These are phyloP conservation scores for Sciaenops ocellatus DNA, from an alignment of 2,797 vertebrate genomes.

Conservation along the genomic window DNA sequence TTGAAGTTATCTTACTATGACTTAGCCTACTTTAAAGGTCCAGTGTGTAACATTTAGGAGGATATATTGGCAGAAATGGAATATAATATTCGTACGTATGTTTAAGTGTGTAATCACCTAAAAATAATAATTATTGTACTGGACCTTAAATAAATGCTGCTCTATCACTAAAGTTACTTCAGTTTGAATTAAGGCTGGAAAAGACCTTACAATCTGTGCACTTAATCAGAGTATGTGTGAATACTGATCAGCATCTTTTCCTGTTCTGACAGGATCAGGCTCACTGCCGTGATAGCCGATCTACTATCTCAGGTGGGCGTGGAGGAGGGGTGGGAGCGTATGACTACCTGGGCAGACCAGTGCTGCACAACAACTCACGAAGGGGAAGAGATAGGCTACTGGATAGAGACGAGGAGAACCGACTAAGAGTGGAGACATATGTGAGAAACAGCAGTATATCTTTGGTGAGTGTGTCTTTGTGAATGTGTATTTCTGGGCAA, in stretches of 20 bases:
- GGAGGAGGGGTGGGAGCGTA: constrained; percentile 69
- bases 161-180: not conserved
- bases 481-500: constrained; percentile 24
- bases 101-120: too few species aligned
- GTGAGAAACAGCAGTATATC: constrained; percentile 77
- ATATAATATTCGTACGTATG: too few species aligned
- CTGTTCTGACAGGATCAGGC: constrained; percentile 74
- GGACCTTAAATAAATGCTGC: not conserved
- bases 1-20: not conserved
- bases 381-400: constrained; percentile 69
- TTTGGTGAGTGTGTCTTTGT: constrained; percentile 69
- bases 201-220: not conserved
- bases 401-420: constrained; percentile 67
- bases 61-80: too few species aligned
- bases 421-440: constrained; percentile 77
- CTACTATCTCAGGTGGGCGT: constrained; percentile 89
- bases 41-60: too few species aligned
- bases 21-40: not conserved
- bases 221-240: not conserved
- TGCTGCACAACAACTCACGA: constrained; percentile 79
- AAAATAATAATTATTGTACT: too few species aligned
- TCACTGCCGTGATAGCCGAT: constrained; percentile 87
- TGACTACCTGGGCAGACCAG: constrained; percentile 86
- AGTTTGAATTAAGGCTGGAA: not conserved
- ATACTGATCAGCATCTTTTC: constrained; percentile 25